Evolutionary conservation across 1,140 invertebrate genomes (phyloP).

Genomic region (Papilio polyxenes): DNA sequence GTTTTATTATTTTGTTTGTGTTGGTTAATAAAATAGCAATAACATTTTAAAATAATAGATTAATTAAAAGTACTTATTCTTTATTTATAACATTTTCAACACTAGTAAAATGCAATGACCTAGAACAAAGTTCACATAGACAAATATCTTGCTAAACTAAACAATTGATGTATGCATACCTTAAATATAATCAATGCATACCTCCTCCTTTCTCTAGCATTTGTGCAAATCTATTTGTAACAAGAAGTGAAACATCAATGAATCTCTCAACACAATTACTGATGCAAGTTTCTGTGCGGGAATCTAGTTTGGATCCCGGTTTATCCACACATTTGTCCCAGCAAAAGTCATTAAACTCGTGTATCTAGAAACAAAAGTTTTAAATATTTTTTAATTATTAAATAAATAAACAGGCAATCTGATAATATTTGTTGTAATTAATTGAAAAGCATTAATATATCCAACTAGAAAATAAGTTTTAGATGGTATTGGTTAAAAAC

Average conservation of each 20-base stretch:
- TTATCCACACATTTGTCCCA: constrained; percentile 98
- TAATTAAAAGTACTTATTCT: constrained; percentile 16
- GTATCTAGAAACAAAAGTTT: constrained; percentile 84
- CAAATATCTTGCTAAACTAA: constrained; percentile 26
- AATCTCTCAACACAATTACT: constrained; percentile 97
- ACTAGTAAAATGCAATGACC: background rate
- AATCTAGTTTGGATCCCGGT: constrained; percentile 91
- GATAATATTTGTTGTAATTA: background rate
- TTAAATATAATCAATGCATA: constrained; percentile 62
- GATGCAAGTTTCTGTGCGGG: constrained; percentile 93
- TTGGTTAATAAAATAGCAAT: background rate
- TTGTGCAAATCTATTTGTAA: constrained; percentile 93
- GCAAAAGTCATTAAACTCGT: constrained; percentile 95
- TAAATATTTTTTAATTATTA: background rate
- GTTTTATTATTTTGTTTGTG: background rate
- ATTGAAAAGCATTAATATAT: background rate
- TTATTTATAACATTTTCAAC: constrained; percentile 30
- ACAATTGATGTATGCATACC: background rate
- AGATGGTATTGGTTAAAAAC: too few relatives aligned
- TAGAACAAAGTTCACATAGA: constrained; percentile 1
- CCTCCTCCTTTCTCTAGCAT: constrained; percentile 85
- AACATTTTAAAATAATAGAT: constrained; percentile 11
- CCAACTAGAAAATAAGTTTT: background rate
- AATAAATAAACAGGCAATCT: constrained; percentile 18
- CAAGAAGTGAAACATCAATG: constrained; percentile 93